Evolutionary conservation across 1,140 invertebrate genomes (phyloP).

Genomic region (Drosophila willistoni): DNA sequence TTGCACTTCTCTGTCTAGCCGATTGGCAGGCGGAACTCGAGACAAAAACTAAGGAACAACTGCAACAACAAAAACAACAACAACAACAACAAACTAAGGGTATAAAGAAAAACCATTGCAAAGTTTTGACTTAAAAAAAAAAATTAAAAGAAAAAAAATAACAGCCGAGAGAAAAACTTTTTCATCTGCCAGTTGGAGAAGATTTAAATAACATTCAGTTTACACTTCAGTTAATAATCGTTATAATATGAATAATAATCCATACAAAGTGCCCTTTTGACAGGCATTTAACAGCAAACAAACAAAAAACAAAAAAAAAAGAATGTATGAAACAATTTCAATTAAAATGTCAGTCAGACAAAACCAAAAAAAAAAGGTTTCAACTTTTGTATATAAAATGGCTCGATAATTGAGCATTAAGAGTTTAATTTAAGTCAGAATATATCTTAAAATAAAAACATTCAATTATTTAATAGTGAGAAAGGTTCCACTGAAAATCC

Average conservation of each 20-base stretch:
- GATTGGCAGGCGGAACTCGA: slow-evolving; percentile 23
- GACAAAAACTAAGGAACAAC: slow-evolving; percentile 30
- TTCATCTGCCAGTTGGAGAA: slow-evolving; percentile 6
- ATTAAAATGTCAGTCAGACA: slow-evolving; percentile 55
- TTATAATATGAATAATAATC: slow-evolving; percentile 2
- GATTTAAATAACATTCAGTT: slow-evolving; percentile 9
- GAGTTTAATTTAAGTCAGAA: too few relatives aligned
- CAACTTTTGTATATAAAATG: too few relatives aligned
- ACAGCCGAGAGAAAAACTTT: slow-evolving; percentile 19
- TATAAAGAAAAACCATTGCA: slow-evolving; percentile 43
- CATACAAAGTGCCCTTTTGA: background rate
- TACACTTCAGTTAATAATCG: slow-evolving; percentile 7
- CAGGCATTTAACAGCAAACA: background rate
- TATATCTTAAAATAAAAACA: too few relatives aligned
- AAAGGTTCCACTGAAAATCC: too few relatives aligned
- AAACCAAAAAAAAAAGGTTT: background rate
- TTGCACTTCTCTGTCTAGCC: slow-evolving; percentile 57
- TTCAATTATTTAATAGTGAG: too few relatives aligned
- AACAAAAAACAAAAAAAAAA: background rate
- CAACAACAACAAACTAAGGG: slow-evolving; percentile 37
- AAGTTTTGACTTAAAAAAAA: slow-evolving; percentile 67
- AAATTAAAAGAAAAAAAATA: background rate
- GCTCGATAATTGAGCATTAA: too few relatives aligned
- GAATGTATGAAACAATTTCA: slow-evolving; percentile 47
- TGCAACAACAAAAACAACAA: background rate